Conservation (phyloP, 2,797 vertebrate genomes). For the Pempheris klunzingeri region DNA sequence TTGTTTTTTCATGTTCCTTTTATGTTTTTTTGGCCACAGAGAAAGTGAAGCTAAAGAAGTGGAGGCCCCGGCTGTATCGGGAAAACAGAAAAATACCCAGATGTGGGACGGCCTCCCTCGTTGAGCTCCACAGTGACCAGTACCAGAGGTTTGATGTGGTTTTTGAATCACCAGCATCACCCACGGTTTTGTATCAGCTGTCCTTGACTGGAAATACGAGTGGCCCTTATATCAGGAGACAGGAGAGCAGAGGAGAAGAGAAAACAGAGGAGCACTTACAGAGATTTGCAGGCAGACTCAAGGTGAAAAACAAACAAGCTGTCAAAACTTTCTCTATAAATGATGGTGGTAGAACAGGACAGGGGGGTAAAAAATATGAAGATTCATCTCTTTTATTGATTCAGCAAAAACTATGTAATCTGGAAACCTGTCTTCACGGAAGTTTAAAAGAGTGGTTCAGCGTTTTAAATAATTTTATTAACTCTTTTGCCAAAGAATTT, state of each 20-base stretch:
- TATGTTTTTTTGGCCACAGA: constrained; percentile 74
- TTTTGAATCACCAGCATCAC: constrained; percentile 60
- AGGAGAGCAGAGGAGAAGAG: constrained; percentile 28
- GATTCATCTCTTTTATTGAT: constrained; percentile 10
- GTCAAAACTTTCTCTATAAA: constrained; percentile 51
- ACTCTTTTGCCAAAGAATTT: too few relatives aligned
- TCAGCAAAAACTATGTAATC: not conserved
- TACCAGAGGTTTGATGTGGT: constrained; percentile 64
- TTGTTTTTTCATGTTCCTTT: constrained; percentile 82
- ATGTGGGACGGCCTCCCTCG: constrained; percentile 58
- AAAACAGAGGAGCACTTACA: constrained; percentile 56
- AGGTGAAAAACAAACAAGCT: constrained; percentile 51
- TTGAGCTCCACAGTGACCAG: constrained; percentile 55
- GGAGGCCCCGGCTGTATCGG: constrained; percentile 52
- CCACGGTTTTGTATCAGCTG: constrained; percentile 57
- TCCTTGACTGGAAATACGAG: constrained; percentile 66
- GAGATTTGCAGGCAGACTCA: constrained; percentile 40
- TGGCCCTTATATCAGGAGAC: constrained; percentile 63
- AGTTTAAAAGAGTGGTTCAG: not conserved
- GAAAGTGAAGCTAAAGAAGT: constrained; percentile 74
- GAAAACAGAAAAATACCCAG: constrained; percentile 59
- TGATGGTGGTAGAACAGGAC: constrained; percentile 19
- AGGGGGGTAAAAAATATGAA: not conserved
- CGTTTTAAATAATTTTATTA: not conserved
- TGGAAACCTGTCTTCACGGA: not conserved